These are phyloP conservation scores for Tupaia chinensis DNA, from an alignment of 2,113 vertebrate genomes.

Conservation along the genomic window DNA sequence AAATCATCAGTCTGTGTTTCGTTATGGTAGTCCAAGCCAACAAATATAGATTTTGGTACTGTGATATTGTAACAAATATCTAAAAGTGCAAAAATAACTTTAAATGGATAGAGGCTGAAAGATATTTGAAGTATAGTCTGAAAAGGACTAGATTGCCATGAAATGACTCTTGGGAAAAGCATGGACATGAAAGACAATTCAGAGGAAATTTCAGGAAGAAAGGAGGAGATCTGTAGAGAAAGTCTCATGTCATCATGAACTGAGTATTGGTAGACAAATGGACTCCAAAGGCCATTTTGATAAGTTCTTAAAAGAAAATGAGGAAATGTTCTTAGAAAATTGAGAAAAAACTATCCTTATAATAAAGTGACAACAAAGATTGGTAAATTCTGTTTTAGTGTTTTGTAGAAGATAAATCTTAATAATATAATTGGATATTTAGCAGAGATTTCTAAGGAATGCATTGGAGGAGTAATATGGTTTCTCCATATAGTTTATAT, in stretches of 20 bases:
- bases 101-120: not conserved
- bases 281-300: not conserved
- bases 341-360: not conserved
- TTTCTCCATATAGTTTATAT: not conserved
- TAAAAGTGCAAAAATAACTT: not conserved
- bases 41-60: not conserved
- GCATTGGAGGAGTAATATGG: not conserved
- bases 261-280: not conserved
- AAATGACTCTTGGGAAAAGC: not conserved
- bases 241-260: not conserved
- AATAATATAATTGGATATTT: not conserved
- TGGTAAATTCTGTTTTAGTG: not conserved
- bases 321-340: not conserved
- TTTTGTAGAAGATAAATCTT: no score
- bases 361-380: not conserved
- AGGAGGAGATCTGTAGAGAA: not conserved
- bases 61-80: not conserved
- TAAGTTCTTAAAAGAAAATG: not conserved
- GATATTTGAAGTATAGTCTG: not conserved
- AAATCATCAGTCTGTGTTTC: not conserved
- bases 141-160: not conserved
- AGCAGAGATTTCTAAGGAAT: not conserved
- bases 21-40: not conserved
- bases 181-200: not conserved
- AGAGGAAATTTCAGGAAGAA: not conserved